Base-by-base conservation (phyloP, 2,797 vertebrate species). In the Gambelia wislizenii region DNA sequence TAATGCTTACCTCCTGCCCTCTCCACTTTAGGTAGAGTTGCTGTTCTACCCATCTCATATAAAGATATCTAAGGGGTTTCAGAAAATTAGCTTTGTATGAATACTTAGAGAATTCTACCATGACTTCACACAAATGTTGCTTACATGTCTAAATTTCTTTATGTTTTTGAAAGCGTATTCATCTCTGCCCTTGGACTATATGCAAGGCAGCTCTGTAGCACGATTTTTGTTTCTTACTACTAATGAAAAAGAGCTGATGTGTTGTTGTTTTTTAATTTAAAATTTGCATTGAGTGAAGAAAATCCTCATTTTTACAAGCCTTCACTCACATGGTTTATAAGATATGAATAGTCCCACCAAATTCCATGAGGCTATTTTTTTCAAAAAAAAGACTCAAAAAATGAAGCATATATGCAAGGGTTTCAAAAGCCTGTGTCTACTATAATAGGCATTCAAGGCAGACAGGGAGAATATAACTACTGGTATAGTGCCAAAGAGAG, bases 371-470 rank as follows among this genome's bases (percentile, higher is more conserved):
- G 56, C 42, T 27, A 86, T 67, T 49, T 33, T n/a, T 69, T 49
- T 5, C 4, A 70, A 47, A 80, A 88, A 49, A 82, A 33, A 4
- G 30, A 83, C 54, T 74, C 49, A 74, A 75, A 64, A 88, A 61
- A 39, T 36, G 70, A 76, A 88, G 54, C n/a, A 82, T 52, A n/a
- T 76, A 42, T 12, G n/a, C 39, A 74, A 75, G n/a, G 49, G 33
- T 30, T 83, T 88, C 72, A 88, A 76, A 42, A 56, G 42, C 25
- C 70, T 30, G 54, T 75, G 42, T 74, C 52, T 81, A 72, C 52
- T 82, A 56, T 75, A 83, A 75, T 33, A 88, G 54, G 22, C 33
- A 85, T 85, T 83, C 70, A 83, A 76, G 20, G 27, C 4, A 88
- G 22, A 88, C 9, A 14, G 75, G 47, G 56, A 86, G 20, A 78